These are phyloP conservation scores for Phymatocera aterrima DNA, from an alignment of 2,888 invertebrate species.

Conservation along the genomic window DNA sequence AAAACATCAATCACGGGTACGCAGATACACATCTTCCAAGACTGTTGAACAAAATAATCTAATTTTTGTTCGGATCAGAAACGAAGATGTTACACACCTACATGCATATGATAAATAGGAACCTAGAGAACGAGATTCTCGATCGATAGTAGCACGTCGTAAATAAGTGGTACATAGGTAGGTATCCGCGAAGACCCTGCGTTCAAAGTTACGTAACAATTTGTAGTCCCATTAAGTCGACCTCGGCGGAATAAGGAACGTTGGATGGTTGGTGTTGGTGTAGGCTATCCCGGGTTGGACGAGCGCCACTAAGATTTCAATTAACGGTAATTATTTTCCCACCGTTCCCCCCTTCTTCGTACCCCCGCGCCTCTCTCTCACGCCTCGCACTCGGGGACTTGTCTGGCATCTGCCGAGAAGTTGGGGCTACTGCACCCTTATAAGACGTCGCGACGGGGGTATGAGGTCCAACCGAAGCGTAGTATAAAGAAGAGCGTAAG, in stretches of 20 bases:
- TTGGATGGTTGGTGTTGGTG: neutral
- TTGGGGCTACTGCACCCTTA: neutral
- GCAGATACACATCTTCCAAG: no score
- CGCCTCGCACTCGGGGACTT: slow-evolving; percentile 47
- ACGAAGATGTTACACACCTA: no score
- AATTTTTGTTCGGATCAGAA: no score
- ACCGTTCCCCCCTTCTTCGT: slow-evolving; percentile 52
- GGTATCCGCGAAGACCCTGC: neutral
- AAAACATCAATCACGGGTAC: no score
- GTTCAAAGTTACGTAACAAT: slow-evolving; percentile 39
- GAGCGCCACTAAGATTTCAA: slow-evolving; percentile 69
- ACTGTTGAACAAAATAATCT: no score
- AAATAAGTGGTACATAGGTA: neutral
- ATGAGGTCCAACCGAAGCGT: neutral
- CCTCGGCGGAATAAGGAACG: slow-evolving; percentile 6
- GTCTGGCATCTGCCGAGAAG: slow-evolving; percentile 41
- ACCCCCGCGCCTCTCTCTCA: no score
- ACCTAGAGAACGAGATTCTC: no score
- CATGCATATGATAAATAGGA: no score
- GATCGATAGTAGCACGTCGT: slow-evolving; percentile 3
- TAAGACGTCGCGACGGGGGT: neutral
- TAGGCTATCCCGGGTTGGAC: slow-evolving; percentile 58
- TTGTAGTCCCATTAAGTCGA: slow-evolving; percentile 41
- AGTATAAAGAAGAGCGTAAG: neutral
- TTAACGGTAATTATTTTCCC: slow-evolving; percentile 70